phyloP scores from a whole-genome alignment of 2,113 vertebrate species.

The Clupea harengus region DNA sequence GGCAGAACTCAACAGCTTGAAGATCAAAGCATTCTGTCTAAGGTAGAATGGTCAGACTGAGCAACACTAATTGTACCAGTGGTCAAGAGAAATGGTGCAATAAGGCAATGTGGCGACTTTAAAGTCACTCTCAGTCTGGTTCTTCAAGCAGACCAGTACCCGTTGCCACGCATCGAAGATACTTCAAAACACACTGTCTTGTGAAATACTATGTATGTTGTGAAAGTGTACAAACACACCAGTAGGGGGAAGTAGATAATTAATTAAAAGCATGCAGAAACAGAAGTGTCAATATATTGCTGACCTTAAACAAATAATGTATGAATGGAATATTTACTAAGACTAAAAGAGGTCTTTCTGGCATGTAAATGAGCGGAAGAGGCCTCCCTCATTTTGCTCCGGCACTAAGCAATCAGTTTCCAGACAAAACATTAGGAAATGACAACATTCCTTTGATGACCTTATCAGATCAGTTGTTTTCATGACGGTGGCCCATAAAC shows the following conservation, averaged over 20 bases:
- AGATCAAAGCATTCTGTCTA: no score
- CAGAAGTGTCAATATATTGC: neutral
- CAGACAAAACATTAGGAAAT: slow-evolving; percentile 52
- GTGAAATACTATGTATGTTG: neutral
- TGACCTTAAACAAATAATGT: neutral
- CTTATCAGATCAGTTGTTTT: neutral
- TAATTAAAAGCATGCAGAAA: neutral
- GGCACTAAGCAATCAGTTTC: slow-evolving; percentile 31
- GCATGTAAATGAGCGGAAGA: slow-evolving; percentile 7
- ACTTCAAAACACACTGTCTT: neutral
- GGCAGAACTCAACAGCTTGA: no score
- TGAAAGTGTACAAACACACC: no score
- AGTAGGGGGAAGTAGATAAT: neutral
- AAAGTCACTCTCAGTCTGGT: no score
- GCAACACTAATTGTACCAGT: no score
- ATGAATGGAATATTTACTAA: neutral
- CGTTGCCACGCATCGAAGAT: no score
- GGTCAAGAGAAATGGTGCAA: no score
- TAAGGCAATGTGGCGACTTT: no score
- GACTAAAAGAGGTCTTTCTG: neutral
- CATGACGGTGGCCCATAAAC: neutral
- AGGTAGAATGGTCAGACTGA: no score
- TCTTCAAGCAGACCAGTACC: no score
- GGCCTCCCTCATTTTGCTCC: slow-evolving; percentile 1
- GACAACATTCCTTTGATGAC: slow-evolving; percentile 24